These are phyloP conservation scores for Ischnura elegans DNA, from an alignment of 2,888 invertebrate genomes.

Conservation along the genomic window DNA sequence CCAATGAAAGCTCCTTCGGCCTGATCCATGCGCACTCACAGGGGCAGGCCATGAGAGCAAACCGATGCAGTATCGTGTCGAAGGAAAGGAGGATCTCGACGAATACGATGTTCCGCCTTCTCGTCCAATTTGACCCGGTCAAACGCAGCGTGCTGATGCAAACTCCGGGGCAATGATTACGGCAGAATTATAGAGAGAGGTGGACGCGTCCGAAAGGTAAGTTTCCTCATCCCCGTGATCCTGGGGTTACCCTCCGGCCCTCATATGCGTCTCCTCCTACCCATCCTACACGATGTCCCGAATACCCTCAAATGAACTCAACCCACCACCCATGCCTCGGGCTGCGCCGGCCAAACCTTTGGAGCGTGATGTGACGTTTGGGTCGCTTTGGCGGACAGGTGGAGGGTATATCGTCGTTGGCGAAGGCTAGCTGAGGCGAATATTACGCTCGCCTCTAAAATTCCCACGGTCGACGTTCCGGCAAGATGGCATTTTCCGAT, in stretches of 20 bases:
- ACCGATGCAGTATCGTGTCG: too few species aligned
- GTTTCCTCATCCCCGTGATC: neutral
- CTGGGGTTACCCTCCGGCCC: neutral
- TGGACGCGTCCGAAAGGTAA: neutral
- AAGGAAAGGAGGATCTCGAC: neutral
- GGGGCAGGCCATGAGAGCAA: too few species aligned
- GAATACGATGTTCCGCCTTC: neutral
- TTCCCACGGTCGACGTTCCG: neutral
- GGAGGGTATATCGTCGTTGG: neutral
- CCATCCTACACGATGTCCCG: neutral
- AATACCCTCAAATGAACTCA: neutral
- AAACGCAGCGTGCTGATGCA: conserved; percentile 4
- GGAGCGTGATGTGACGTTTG: neutral
- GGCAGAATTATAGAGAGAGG: neutral
- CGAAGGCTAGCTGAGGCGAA: neutral
- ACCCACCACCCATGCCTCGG: neutral
- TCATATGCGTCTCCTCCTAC: neutral
- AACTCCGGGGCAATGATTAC: conserved; percentile 26
- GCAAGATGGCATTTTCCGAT: neutral
- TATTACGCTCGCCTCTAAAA: neutral
- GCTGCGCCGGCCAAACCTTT: neutral
- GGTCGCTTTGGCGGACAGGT: neutral
- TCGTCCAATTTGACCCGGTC: conserved; percentile 35
- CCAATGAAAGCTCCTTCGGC: too few species aligned
- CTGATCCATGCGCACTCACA: too few species aligned